Conservation (phyloP, 1,140 invertebrate species). For the Cardiocondyla obscurior region DNA sequence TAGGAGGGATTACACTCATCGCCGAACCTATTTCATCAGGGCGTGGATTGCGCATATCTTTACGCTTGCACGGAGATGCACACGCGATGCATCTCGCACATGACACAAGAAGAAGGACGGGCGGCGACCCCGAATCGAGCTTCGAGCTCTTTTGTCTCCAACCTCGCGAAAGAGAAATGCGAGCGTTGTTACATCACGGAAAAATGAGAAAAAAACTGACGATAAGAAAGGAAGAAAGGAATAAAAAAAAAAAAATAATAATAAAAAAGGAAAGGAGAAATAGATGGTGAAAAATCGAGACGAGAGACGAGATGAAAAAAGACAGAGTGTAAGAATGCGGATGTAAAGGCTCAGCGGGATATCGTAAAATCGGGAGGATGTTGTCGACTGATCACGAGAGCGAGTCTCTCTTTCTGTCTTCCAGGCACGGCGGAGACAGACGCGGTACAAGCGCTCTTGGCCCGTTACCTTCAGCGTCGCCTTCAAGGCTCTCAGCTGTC, state of each 20-base stretch:
- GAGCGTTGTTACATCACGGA: not conserved
- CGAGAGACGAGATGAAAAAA: constrained; percentile 10
- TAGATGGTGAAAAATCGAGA: not conserved
- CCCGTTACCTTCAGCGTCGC: constrained; percentile 76
- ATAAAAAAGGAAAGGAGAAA: not conserved
- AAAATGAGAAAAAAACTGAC: constrained; percentile 5
- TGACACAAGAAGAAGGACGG: constrained; percentile 22
- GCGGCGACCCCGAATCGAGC: not conserved
- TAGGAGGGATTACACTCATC: not conserved
- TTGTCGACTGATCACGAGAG: constrained; percentile 69
- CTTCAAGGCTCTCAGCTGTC: constrained; percentile 74
- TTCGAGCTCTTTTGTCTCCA: not conserved
- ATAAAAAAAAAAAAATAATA: no score
- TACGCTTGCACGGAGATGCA: not conserved
- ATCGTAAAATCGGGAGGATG: constrained; percentile 48
- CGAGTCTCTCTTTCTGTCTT: constrained; percentile 74
- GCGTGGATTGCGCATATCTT: constrained; percentile 9
- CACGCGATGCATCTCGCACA: not conserved
- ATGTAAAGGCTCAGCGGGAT: constrained; percentile 29
- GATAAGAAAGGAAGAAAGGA: constrained; percentile 13
- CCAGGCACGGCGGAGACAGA: constrained; percentile 73
- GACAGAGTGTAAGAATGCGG: constrained; percentile 39
- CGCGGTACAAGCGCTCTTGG: constrained; percentile 76
- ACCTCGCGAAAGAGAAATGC: constrained; percentile 4
- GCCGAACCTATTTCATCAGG: constrained; percentile 15